phyloP scores from a whole-genome alignment of 2,888 invertebrate species.

The Sturmia bella region DNA sequence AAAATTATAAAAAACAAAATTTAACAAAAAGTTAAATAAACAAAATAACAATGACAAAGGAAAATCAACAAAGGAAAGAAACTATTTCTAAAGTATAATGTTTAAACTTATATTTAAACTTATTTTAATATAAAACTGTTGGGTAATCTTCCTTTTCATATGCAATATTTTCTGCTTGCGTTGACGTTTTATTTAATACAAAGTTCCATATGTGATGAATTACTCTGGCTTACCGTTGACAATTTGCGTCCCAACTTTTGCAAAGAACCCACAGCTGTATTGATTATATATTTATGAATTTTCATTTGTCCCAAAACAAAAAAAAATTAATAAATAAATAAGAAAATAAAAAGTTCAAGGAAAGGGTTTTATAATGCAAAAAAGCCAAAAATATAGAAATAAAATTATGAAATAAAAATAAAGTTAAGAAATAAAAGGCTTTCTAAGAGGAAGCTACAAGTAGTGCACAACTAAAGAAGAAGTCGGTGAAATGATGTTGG shows the following conservation, averaged over 20 bases:
- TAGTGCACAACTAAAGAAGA: constrained; percentile 35
- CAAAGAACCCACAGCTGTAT: constrained; percentile 84
- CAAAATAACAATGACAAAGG: neutral
- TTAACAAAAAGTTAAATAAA: constrained; percentile 13
- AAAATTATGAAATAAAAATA: constrained; percentile 1
- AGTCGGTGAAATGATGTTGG: neutral
- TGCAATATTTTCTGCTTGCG: constrained; percentile 30
- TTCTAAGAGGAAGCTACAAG: constrained; percentile 3
- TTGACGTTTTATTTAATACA: constrained; percentile 71
- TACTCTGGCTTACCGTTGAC: constrained; percentile 79
- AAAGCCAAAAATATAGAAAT: constrained; percentile 42
- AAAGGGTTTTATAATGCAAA: constrained; percentile 52
- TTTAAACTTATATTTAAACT: constrained; percentile 43
- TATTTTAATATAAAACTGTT: constrained; percentile 59
- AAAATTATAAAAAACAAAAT: neutral
- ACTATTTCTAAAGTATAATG: constrained; percentile 12
- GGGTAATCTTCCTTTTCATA: constrained; percentile 55
- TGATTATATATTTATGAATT: constrained; percentile 56
- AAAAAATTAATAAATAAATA: constrained; percentile 46
- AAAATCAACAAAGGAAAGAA: constrained; percentile 24
- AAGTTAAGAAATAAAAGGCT: constrained; percentile 12
- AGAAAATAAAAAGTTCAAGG: constrained; percentile 65
- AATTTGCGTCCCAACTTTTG: constrained; percentile 82
- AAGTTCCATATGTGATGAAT: constrained; percentile 78
- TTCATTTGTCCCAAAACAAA: constrained; percentile 54